Evolutionary conservation across 2,888 invertebrate species (phyloP).

Genomic region (Lordiphosa andalusiaca): DNA sequence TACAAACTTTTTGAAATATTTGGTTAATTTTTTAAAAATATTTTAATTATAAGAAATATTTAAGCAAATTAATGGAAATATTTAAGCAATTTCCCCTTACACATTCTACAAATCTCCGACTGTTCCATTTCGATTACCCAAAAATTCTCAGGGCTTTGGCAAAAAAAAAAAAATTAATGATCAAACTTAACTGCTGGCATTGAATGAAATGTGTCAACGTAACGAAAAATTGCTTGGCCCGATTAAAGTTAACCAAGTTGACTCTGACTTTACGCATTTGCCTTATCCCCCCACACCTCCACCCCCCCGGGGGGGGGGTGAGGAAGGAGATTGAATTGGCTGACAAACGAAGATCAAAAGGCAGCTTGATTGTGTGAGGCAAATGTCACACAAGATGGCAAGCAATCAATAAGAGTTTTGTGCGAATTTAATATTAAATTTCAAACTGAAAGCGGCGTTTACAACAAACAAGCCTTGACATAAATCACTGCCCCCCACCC

Average conservation of each 20-base stretch:
- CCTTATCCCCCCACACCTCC: not conserved
- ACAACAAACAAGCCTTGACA: not conserved
- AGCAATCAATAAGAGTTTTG: constrained; percentile 23
- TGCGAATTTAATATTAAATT: not conserved
- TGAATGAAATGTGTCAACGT: constrained; percentile 50
- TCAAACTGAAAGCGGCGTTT: constrained; percentile 6
- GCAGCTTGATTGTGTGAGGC: constrained; percentile 19
- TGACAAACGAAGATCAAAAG: constrained; percentile 28
- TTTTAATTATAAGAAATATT: too few species aligned
- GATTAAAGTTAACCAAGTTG: constrained; percentile 41
- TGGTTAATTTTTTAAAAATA: too few species aligned
- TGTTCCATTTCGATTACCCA: too few species aligned
- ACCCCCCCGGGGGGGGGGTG: not conserved
- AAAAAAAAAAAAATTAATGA: constrained; percentile 48
- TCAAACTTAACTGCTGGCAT: constrained; percentile 44
- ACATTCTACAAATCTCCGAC: too few species aligned
- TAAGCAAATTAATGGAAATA: too few species aligned
- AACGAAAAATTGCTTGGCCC: constrained; percentile 35
- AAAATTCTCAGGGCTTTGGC: constrained; percentile 7
- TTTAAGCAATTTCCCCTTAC: too few species aligned
- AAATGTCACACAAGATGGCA: constrained; percentile 15
- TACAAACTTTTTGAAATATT: too few species aligned
- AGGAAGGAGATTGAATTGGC: not conserved
- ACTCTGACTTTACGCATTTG: constrained; percentile 1
- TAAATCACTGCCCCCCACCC: not conserved